phyloP scores from a whole-genome alignment of 2,113 vertebrate genomes.

The Terrapene triunguis region DNA sequence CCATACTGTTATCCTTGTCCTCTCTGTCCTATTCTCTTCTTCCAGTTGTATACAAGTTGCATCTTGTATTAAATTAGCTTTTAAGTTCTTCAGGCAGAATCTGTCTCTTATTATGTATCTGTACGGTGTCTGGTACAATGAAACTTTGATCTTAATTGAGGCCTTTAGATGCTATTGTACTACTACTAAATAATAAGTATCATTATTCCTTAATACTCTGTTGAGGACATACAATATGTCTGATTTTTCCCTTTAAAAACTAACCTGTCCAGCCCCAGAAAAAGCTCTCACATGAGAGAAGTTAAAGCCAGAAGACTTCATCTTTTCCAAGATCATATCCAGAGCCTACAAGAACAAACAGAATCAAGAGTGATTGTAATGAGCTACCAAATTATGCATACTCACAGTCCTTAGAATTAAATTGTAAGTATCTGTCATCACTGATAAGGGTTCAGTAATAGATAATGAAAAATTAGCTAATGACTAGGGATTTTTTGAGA shows the following conservation, averaged over 20 bases:
- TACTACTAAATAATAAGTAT: neutral
- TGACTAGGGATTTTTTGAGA: slow-evolving; percentile 26
- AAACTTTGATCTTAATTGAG: neutral
- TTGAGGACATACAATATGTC: neutral
- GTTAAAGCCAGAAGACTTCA: slow-evolving; percentile 87
- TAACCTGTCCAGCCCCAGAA: slow-evolving; percentile 95
- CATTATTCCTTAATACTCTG: neutral
- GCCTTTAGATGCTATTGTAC: neutral
- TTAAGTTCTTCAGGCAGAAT: neutral
- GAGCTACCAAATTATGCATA: slow-evolving; percentile 36
- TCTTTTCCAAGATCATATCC: slow-evolving; percentile 90
- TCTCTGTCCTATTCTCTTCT: neutral
- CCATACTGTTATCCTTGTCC: neutral
- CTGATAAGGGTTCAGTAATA: slow-evolving; percentile 14
- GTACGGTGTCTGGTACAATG: neutral
- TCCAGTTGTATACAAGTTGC: neutral
- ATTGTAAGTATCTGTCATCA: slow-evolving; percentile 1
- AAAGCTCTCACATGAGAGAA: slow-evolving; percentile 89
- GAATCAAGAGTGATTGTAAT: slow-evolving; percentile 4
- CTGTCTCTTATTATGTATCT: neutral
- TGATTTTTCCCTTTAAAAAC: slow-evolving; percentile 20
- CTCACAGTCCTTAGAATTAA: slow-evolving; percentile 8
- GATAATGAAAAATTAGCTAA: slow-evolving; percentile 36
- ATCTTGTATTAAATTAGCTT: neutral
- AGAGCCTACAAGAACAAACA: slow-evolving; percentile 86